These are phyloP conservation scores for Cygnus olor DNA, from an alignment of 2,797 vertebrate genomes.

Conservation along the genomic window DNA sequence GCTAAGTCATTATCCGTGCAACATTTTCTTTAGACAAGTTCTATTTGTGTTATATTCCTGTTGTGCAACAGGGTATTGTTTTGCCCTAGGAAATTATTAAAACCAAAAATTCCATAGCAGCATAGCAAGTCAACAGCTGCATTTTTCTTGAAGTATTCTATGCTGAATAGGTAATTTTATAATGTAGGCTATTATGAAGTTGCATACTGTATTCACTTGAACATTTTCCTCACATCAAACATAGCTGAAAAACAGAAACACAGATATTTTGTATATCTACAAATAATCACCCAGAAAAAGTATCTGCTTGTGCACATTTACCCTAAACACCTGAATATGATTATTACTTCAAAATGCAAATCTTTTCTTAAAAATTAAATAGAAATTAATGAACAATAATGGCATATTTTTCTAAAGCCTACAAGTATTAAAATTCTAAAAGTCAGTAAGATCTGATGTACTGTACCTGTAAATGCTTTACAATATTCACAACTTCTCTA, in stretches of 20 bases:
- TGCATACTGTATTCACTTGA: background rate
- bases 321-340: background rate
- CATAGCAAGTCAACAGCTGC: background rate
- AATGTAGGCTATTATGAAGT: background rate
- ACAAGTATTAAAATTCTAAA: background rate
- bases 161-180: background rate
- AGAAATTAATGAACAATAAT: background rate
- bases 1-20: background rate
- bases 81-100: background rate
- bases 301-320: background rate
- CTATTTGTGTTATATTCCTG: background rate
- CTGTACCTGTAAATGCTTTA: constrained; percentile 94
- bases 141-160: background rate
- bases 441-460: background rate
- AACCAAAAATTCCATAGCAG: background rate
- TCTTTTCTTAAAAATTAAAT: background rate
- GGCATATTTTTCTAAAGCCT: background rate
- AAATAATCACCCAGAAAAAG: background rate
- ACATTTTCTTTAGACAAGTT: background rate
- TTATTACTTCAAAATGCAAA: background rate
- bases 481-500: constrained; percentile 96
- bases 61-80: background rate
- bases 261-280: accelerated
- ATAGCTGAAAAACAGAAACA: background rate
- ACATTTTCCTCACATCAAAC: background rate